These are phyloP conservation scores for Corydoras sp. DNA, from an alignment of 2,113 vertebrate genomes.

Conservation along the genomic window DNA sequence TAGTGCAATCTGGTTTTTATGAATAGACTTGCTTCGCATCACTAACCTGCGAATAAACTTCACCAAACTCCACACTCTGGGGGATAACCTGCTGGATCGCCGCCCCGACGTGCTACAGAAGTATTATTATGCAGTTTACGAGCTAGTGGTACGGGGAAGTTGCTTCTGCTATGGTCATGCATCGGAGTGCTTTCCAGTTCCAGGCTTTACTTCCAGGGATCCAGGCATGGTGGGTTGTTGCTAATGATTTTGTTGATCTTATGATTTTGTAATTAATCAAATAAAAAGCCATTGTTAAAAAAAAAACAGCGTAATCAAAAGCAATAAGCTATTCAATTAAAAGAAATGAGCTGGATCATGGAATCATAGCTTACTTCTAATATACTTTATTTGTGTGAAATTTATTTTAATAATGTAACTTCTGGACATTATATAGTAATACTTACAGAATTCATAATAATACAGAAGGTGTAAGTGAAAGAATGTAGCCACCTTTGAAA, in stretches of 20 bases:
- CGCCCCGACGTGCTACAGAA: slow-evolving; percentile 69
- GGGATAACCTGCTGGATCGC: slow-evolving; percentile 67
- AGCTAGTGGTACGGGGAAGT: slow-evolving; percentile 71
- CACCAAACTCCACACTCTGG: slow-evolving; percentile 71
- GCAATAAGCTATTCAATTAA: too few relatives aligned
- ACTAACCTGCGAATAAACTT: slow-evolving; percentile 74
- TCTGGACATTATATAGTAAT: too few relatives aligned
- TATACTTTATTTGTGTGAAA: too few relatives aligned
- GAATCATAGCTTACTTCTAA: too few relatives aligned
- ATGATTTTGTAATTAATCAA: too few relatives aligned
- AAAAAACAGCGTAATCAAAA: too few relatives aligned
- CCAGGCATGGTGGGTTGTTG: slow-evolving; percentile 67
- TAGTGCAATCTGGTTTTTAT: neutral
- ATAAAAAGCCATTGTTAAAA: too few relatives aligned
- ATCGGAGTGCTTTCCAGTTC: slow-evolving; percentile 67
- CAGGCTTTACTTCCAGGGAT: slow-evolving; percentile 47
- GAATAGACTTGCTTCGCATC: slow-evolving; percentile 66
- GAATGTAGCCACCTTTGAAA: too few relatives aligned
- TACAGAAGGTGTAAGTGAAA: too few relatives aligned
- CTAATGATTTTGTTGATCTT: neutral
- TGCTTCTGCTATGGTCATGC: slow-evolving; percentile 75
- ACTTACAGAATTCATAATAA: too few relatives aligned
- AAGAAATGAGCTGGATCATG: too few relatives aligned
- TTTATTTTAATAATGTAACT: too few relatives aligned
- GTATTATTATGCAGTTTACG: slow-evolving; percentile 70